Evolutionary conservation across 37 sponge, comb jelly and placozoan genomes (phyloP).

Genomic region (Sycon ciliatum): DNA sequence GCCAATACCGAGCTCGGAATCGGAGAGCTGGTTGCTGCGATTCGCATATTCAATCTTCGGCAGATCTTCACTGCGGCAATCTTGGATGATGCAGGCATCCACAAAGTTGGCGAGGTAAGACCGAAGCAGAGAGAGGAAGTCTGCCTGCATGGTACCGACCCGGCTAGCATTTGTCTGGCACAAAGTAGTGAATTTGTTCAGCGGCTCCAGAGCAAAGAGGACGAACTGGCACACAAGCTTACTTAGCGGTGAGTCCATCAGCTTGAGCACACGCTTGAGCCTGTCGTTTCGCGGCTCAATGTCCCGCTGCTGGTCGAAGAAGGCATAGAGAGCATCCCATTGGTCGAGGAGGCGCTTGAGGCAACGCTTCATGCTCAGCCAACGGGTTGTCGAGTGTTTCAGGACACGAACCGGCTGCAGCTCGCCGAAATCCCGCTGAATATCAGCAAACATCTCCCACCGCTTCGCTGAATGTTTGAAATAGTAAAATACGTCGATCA

Average conservation of each 20-base stretch:
- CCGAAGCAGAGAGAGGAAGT: neutral
- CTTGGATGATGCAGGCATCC: too few relatives aligned
- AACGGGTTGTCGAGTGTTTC: conserved; percentile 34
- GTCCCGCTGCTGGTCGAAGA: conserved; percentile 27
- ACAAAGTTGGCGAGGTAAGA: neutral
- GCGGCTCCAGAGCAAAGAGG: neutral
- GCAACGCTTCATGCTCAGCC: too few relatives aligned
- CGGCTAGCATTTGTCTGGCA: conserved; percentile 10
- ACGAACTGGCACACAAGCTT: too few relatives aligned
- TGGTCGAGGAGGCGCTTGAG: conserved; percentile 27
- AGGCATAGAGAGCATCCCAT: conserved; percentile 30
- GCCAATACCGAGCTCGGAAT: conserved; percentile 20
- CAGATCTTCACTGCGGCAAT: too few relatives aligned
- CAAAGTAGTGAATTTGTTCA: neutral
- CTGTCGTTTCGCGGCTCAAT: too few relatives aligned
- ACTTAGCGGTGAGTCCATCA: too few relatives aligned
- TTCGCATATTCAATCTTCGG: neutral
- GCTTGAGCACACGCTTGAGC: too few relatives aligned
- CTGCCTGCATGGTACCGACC: neutral
- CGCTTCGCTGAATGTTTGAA: neutral
- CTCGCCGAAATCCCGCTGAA: conserved; percentile 12
- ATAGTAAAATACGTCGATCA: conserved; percentile 12
- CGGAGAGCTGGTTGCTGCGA: conserved; percentile 5
- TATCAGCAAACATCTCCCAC: neutral
- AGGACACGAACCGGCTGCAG: conserved; percentile 20